phyloP scores from a whole-genome alignment of 2,797 vertebrate genomes.

The Spinus olivaceus region DNA sequence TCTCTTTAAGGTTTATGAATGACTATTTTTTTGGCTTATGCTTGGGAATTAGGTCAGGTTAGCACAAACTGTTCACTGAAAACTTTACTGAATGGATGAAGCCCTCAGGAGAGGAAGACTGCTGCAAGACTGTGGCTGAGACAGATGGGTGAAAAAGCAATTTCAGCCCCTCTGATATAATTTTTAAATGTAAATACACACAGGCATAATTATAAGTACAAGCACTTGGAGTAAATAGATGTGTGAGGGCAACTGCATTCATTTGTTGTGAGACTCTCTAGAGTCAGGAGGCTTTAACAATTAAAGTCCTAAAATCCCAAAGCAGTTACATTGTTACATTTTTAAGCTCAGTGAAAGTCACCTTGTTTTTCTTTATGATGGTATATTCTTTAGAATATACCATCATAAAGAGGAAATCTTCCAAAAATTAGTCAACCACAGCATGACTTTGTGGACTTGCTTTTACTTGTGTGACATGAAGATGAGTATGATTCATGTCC shows the following conservation, averaged over 20 bases:
- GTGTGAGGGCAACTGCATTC: neutral
- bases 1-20: neutral
- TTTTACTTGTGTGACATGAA: slow-evolving; percentile 41
- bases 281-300: neutral
- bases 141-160: neutral
- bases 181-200: neutral
- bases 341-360: neutral
- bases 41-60: neutral
- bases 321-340: neutral
- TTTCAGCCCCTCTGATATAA: neutral
- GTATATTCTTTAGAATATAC: neutral
- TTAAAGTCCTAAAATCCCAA: neutral
- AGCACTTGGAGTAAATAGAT: neutral
- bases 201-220: neutral
- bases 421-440: neutral
- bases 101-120: neutral
- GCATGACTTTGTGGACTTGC: neutral
- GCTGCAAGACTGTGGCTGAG: neutral
- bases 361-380: slow-evolving; percentile 21
- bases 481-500: neutral
- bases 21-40: neutral
- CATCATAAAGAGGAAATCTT: neutral
- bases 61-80: neutral
- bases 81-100: neutral
- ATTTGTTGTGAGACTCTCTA: slow-evolving; percentile 12